Conservation (phyloP, 2,888 invertebrate genomes). For the Odontocerum albicorne region DNA sequence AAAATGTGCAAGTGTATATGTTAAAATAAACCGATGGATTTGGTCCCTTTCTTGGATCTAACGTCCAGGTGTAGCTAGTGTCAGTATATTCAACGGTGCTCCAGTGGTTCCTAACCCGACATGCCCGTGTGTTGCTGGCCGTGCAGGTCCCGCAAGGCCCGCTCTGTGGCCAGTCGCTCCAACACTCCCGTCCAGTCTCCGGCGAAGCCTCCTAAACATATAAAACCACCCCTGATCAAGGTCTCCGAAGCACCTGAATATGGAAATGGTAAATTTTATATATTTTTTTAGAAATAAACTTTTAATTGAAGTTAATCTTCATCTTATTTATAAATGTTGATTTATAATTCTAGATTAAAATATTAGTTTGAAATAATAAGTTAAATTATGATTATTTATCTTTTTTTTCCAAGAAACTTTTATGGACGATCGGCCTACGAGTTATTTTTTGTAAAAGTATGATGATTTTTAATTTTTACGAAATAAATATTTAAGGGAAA, state of each 20-base stretch:
- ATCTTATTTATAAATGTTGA: too few species aligned
- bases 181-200: slow-evolving; percentile 27
- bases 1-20: too few species aligned
- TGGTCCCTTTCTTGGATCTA: not conserved
- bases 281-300: too few species aligned
- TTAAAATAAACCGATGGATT: not conserved
- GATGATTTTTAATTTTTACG: too few species aligned
- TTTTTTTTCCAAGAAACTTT: too few species aligned
- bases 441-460: too few species aligned
- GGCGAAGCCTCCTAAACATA: slow-evolving; percentile 10
- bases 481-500: too few species aligned
- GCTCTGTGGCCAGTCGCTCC: slow-evolving; percentile 12
- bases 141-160: slow-evolving; percentile 30
- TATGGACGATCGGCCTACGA: too few species aligned
- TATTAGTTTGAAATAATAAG: too few species aligned
- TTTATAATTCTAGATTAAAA: too few species aligned
- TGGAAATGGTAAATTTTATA: slow-evolving; percentile 30
- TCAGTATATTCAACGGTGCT: not conserved
- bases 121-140: slow-evolving; percentile 36
- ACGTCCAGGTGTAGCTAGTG: slow-evolving; percentile 1
- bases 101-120: slow-evolving; percentile 3
- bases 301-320: too few species aligned
- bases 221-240: slow-evolving; percentile 30
- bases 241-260: slow-evolving; percentile 35
- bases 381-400: too few species aligned